Base-by-base conservation (phyloP, 1,140 invertebrate genomes). In the Gryon sp. region DNA sequence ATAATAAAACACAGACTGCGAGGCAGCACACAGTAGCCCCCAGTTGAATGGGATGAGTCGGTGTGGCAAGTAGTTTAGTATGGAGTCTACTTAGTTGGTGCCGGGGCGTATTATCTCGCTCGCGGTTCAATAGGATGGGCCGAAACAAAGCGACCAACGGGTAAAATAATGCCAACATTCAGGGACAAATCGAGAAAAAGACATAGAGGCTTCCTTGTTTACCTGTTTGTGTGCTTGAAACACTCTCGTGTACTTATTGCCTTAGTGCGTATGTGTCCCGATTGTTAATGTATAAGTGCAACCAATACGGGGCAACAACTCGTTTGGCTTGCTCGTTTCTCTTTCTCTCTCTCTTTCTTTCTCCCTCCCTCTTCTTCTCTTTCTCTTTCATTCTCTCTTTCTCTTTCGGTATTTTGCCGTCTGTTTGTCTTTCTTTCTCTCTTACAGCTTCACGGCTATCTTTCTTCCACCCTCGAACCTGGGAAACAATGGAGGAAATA, bases 111-210 rank as follows among this genome's bases (percentile, higher is more conserved):
- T 84, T 85, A 85, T 86, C 83, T 83, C 80, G 66, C 74, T 77
- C 78, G 75, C 79, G 65, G 85, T 85, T 86, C 84, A 85, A 85
- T 85, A 84, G 84, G 80, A 83, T 79, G 74, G 79, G 78, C 80
- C 82, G 83, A 84, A 86, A 86, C 85, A 86, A 85, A 86, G 78
- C 78, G 80, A 78, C 83, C 80, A 75, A 73, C 76, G 79, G 73
- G 79, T 79, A 85, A 86, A 86, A 86, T 86, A 86, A 86, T 80
- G 80, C 82, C 75, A 80, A 85, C 84, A 82, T 84, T 84, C 82
- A 80, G 80, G 65, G 80, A 78, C 78, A 78, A 83, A 81, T 79
- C 69, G 79, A 82, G 83, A 82, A 84, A 84, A 82, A 83, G 83
- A 82, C 83, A 80, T 77, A 73, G 72, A 41, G 70, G 78, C 60